These are phyloP conservation scores for Ips nitidus DNA, from an alignment of 1,140 invertebrate species.

Conservation along the genomic window DNA sequence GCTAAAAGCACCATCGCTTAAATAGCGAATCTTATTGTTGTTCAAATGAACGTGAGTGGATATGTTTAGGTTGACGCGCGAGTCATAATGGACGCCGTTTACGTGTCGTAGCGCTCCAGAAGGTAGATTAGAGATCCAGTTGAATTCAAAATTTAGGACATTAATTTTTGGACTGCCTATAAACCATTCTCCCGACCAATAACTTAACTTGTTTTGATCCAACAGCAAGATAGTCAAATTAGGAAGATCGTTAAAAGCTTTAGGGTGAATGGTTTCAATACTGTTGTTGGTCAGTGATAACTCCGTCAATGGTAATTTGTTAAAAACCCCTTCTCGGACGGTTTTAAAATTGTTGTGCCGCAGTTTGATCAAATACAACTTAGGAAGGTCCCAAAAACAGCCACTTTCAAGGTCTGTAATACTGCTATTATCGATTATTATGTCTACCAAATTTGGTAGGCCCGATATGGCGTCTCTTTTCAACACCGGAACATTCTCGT, in stretches of 20 bases:
- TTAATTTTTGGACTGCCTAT: constrained; percentile 42
- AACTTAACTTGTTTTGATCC: constrained; percentile 45
- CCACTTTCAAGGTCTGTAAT: constrained; percentile 44
- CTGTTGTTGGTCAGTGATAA: constrained; percentile 45
- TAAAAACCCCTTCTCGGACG: constrained; percentile 47
- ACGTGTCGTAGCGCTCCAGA: constrained; percentile 42
- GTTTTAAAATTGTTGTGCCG: constrained; percentile 43
- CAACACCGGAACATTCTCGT: constrained; percentile 45
- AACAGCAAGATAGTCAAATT: constrained; percentile 43
- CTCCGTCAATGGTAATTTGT: constrained; percentile 43
- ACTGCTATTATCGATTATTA: constrained; percentile 44
- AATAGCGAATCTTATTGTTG: constrained; percentile 44
- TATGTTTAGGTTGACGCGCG: constrained; percentile 37
- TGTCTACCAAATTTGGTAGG: constrained; percentile 44
- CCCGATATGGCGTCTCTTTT: constrained; percentile 44
- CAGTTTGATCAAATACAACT: constrained; percentile 43
- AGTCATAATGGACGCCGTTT: constrained; percentile 41
- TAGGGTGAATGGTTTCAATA: constrained; percentile 44
- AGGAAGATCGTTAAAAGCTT: constrained; percentile 46
- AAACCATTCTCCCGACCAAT: constrained; percentile 47
- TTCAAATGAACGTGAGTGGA: constrained; percentile 45
- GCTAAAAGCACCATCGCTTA: constrained; percentile 44
- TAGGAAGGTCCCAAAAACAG: constrained; percentile 45
- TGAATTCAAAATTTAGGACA: constrained; percentile 45
- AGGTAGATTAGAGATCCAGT: constrained; percentile 43